Conservation (phyloP, 2,888 invertebrate genomes). For the Drosophila lutescens region DNA sequence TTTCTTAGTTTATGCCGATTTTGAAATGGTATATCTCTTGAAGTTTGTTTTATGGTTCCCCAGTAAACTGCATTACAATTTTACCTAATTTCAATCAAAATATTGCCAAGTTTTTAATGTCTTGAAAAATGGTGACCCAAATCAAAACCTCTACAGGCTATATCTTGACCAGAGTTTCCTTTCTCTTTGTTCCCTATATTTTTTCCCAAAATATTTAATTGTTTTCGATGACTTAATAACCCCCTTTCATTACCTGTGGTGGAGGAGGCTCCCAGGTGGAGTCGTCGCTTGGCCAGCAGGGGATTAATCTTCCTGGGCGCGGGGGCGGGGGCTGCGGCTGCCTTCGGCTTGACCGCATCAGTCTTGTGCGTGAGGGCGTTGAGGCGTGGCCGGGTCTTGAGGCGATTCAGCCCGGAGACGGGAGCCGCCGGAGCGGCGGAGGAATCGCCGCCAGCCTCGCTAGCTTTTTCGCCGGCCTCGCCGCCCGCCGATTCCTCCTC, state of each 20-base stretch:
- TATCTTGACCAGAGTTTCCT: no score
- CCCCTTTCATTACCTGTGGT: constrained; percentile 77
- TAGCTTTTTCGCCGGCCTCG: constrained; percentile 31
- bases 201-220: no score
- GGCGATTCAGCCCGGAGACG: constrained; percentile 80
- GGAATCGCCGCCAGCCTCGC: constrained; percentile 48
- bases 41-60: no score
- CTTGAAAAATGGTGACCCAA: no score
- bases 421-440: constrained; percentile 55
- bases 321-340: constrained; percentile 54
- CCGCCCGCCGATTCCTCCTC: constrained; percentile 44
- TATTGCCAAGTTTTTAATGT: no score
- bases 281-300: constrained; percentile 82
- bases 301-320: constrained; percentile 83
- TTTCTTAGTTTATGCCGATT: no score
- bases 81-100: no score
- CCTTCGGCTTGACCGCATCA: constrained; percentile 79
- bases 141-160: no score
- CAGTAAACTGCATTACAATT: no score
- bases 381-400: constrained; percentile 83
- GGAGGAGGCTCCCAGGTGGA: constrained; percentile 80
- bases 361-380: constrained; percentile 81
- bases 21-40: no score
- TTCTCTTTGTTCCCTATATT: no score
- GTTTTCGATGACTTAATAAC: no score